phyloP scores from a whole-genome alignment of 2,888 invertebrate genomes.

The Smittia aterrima region DNA sequence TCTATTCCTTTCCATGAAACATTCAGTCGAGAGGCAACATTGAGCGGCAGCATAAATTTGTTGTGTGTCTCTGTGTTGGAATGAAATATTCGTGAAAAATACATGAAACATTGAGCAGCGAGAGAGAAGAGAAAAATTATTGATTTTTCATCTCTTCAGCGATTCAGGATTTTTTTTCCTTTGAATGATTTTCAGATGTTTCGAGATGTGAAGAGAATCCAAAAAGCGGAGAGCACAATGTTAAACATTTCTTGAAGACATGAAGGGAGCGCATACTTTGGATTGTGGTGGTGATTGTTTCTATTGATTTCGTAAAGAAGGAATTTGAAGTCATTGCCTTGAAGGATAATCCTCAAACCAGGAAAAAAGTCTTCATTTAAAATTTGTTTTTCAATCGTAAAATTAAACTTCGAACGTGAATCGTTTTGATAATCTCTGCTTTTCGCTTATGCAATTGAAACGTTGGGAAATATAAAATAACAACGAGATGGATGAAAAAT shows the following conservation, averaged over 20 bases:
- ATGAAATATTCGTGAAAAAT: background rate
- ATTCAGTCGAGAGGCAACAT: background rate
- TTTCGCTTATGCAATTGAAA: background rate
- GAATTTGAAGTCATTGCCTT: too few relatives aligned
- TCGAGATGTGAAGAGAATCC: background rate
- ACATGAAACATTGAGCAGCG: background rate
- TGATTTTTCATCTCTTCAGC: slow-evolving; percentile 18
- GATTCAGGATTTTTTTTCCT: background rate
- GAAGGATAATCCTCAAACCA: too few relatives aligned
- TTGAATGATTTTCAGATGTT: background rate
- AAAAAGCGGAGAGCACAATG: background rate
- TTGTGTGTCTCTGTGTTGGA: background rate
- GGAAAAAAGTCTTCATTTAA: too few relatives aligned
- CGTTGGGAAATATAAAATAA: background rate
- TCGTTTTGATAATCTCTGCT: too few relatives aligned
- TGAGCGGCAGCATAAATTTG: slow-evolving; percentile 18
- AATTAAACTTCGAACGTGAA: too few relatives aligned
- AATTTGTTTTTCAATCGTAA: too few relatives aligned
- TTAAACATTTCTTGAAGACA: background rate
- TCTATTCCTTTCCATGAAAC: background rate
- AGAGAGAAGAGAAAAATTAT: background rate
- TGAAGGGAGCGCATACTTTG: background rate
- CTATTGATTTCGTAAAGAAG: background rate
- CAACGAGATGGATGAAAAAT: slow-evolving; percentile 34
- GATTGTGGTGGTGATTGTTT: slow-evolving; percentile 2